Conservation (phyloP, 2,113 vertebrate genomes). For the Rhinogobius similis region DNA sequence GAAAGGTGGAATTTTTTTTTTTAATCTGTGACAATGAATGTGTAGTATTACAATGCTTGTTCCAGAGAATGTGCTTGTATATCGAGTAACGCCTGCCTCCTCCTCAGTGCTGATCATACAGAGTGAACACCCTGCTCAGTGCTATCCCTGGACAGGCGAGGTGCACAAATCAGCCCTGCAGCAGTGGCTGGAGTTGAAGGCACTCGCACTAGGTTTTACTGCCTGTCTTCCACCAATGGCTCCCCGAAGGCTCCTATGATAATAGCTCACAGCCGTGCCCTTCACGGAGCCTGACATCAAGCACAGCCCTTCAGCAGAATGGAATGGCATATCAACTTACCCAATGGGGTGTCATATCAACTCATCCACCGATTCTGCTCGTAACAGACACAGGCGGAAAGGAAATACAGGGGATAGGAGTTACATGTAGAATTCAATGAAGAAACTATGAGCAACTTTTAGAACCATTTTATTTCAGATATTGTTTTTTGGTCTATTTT, state of each 20-base stretch:
- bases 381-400: slow-evolving; percentile 41
- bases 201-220: slow-evolving; percentile 73
- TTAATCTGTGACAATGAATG: neutral
- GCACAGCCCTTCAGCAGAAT: slow-evolving; percentile 67
- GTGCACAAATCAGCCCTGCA: slow-evolving; percentile 74
- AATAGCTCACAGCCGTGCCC: slow-evolving; percentile 74
- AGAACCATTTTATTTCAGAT: slow-evolving; percentile 5
- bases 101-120: slow-evolving; percentile 60
- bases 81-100: slow-evolving; percentile 43
- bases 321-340: slow-evolving; percentile 63
- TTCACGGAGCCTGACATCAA: slow-evolving; percentile 69
- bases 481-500: neutral
- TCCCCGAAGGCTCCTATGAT: slow-evolving; percentile 74
- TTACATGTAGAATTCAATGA: slow-evolving; percentile 36
- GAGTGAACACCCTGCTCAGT: slow-evolving; percentile 61
- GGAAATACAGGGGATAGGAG: slow-evolving; percentile 30
- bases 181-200: slow-evolving; percentile 70
- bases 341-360: slow-evolving; percentile 65
- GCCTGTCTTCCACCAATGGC: slow-evolving; percentile 74
- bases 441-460: slow-evolving; percentile 32
- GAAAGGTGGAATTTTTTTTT: neutral
- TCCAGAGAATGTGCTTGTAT: slow-evolving; percentile 10
- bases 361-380: slow-evolving; percentile 57
- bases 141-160: slow-evolving; percentile 68
- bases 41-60: neutral